Conservation (phyloP, 1,140 invertebrate species). For the Drosophila cardini region DNA sequence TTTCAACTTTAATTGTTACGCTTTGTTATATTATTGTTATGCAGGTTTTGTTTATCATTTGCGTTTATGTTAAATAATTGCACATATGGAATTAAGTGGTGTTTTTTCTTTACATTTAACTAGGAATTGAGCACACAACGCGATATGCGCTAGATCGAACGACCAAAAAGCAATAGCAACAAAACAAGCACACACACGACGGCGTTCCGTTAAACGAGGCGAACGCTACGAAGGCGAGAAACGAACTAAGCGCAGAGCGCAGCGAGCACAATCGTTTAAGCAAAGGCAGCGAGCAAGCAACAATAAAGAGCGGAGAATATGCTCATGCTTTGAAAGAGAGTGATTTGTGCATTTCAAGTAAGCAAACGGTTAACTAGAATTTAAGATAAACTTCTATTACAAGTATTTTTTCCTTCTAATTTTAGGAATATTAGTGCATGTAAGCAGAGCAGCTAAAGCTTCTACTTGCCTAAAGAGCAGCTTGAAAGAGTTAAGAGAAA, state of each 20-base stretch:
- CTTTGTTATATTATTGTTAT: slow-evolving; percentile 18
- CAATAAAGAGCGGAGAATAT: slow-evolving; percentile 2
- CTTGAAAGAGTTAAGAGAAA: background rate
- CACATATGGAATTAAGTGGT: slow-evolving; percentile 65
- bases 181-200: slow-evolving; percentile 38
- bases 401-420: no score
- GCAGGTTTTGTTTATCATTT: slow-evolving; percentile 27
- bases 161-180: slow-evolving; percentile 52
- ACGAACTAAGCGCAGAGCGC: slow-evolving; percentile 50
- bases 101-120: slow-evolving; percentile 10
- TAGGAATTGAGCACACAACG: slow-evolving; percentile 62
- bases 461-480: background rate
- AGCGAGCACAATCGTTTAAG: slow-evolving; percentile 21
- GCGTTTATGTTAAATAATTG: slow-evolving; percentile 58
- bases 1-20: slow-evolving; percentile 6
- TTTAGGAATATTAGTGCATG: background rate
- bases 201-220: slow-evolving; percentile 22
- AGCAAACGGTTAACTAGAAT: no score
- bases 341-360: background rate
- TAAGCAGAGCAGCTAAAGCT: background rate
- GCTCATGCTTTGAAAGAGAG: background rate
- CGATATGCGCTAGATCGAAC: slow-evolving; percentile 67
- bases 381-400: no score
- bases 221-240: slow-evolving; percentile 42
- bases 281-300: slow-evolving; percentile 4